Conservation (phyloP, 2,113 vertebrate species). For the Ptyas mucosa region DNA sequence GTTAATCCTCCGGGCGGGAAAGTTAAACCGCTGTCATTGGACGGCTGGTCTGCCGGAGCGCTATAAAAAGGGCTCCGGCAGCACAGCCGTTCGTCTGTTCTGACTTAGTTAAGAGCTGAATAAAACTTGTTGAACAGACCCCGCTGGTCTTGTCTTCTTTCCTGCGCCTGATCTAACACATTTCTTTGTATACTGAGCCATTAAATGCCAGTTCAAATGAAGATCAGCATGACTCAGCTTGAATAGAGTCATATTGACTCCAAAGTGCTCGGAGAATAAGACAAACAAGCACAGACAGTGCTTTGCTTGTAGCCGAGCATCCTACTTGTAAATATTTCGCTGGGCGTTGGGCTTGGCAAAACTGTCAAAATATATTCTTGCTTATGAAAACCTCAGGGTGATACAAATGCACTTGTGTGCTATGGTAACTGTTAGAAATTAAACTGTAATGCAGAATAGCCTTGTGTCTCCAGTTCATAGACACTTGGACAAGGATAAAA, state of each 20-base stretch:
- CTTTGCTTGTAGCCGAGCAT: not conserved
- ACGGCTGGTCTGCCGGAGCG: too few relatives aligned
- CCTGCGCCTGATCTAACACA: too few relatives aligned
- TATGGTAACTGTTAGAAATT: not conserved
- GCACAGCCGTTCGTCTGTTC: too few relatives aligned
- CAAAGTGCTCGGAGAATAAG: not conserved
- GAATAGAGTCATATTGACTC: not conserved
- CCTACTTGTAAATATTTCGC: not conserved
- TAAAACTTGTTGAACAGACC: too few relatives aligned
- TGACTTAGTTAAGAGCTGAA: too few relatives aligned
- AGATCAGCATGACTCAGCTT: slow-evolving; percentile 3
- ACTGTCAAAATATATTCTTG: not conserved
- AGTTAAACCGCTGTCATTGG: too few relatives aligned
- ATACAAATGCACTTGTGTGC: not conserved
- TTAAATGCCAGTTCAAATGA: not conserved
- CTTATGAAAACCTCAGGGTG: not conserved
- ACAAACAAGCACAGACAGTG: not conserved
- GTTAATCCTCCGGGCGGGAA: too few relatives aligned
- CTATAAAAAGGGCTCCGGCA: too few relatives aligned
- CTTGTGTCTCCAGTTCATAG: not conserved
- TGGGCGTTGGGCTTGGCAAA: not conserved
- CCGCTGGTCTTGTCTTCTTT: too few relatives aligned
- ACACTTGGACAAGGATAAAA: not conserved
- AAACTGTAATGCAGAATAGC: not conserved
- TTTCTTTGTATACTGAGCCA: not conserved